Percentiles rank a stretch among this genome's conserved stretches.
phyloP scores from a whole-genome alignment of 1,140 invertebrate genomes.

The Conus ventricosus region DNA sequence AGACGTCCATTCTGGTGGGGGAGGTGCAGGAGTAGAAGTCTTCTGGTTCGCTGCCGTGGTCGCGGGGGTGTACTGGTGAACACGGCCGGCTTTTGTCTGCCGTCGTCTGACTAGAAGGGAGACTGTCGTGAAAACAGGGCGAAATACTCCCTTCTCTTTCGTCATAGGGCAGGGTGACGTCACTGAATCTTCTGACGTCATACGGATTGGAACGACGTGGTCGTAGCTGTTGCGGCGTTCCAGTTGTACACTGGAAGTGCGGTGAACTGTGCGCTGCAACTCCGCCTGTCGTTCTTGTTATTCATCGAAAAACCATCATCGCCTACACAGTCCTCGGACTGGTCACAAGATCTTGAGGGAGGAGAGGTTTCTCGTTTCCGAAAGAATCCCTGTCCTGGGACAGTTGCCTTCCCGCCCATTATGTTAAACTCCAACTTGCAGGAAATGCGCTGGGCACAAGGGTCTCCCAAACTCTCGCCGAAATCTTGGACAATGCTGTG shows the following conservation, averaged over 20 bases:
- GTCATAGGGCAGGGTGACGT: neutral
- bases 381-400: neutral
- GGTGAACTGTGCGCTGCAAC: neutral
- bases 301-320: neutral
- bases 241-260: neutral
- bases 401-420: neutral
- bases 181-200: slow-evolving; percentile 34
- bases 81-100: neutral
- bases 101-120: neutral
- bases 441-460: neutral
- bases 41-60: neutral
- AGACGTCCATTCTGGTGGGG: neutral
- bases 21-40: neutral
- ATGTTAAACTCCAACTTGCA: neutral
- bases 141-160: neutral
- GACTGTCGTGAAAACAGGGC: neutral
- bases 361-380: neutral
- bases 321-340: neutral
- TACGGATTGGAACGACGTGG: slow-evolving; percentile 27
- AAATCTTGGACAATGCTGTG: neutral
- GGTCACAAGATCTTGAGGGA: neutral
- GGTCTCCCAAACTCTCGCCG: neutral
- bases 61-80: neutral
- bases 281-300: neutral
- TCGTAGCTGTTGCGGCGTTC: neutral